A percentile compares a stretch with the other conserved stretches of the same genome.
phyloP scores from a whole-genome alignment of 2,797 vertebrate genomes.

The Poeciliopsis turneri region DNA sequence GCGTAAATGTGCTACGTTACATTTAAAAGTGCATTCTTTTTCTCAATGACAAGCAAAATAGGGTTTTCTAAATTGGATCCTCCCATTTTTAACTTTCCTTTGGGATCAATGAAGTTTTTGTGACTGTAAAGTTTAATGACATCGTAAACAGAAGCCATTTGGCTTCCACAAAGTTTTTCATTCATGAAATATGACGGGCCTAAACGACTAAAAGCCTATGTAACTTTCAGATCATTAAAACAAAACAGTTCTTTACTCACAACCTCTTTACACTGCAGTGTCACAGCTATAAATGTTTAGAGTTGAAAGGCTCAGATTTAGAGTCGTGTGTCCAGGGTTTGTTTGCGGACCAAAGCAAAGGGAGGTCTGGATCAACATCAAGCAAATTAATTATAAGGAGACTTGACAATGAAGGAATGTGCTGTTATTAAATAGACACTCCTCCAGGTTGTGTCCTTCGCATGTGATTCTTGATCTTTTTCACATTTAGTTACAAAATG shows the following conservation, averaged over 20 bases:
- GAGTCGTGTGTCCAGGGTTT: slow-evolving; percentile 16
- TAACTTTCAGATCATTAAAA: slow-evolving; percentile 12
- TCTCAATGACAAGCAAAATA: slow-evolving; percentile 20
- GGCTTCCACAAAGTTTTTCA: background rate
- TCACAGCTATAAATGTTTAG: slow-evolving; percentile 40
- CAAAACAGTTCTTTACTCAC: slow-evolving; percentile 29
- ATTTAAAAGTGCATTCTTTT: slow-evolving; percentile 30
- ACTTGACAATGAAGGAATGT: slow-evolving; percentile 38
- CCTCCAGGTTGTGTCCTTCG: background rate
- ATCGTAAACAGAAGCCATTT: background rate
- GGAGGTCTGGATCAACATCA: slow-evolving; percentile 45
- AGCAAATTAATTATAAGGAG: slow-evolving; percentile 25
- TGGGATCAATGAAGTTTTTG: no score
- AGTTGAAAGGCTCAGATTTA: slow-evolving; percentile 35
- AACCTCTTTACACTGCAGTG: background rate
- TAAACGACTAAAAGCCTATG: slow-evolving; percentile 18
- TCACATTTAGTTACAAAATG: background rate
- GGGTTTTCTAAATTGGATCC: slow-evolving; percentile 2
- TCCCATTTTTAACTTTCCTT: background rate
- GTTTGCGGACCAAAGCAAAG: slow-evolving; percentile 45
- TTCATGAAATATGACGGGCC: slow-evolving; percentile 28
- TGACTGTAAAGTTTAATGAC: background rate
- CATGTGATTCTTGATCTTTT: background rate
- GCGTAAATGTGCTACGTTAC: slow-evolving; percentile 6
- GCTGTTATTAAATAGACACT: slow-evolving; percentile 10